Evolutionary conservation across 2,113 vertebrate genomes (phyloP).

Genomic region (Pyxicephalus adspersus): DNA sequence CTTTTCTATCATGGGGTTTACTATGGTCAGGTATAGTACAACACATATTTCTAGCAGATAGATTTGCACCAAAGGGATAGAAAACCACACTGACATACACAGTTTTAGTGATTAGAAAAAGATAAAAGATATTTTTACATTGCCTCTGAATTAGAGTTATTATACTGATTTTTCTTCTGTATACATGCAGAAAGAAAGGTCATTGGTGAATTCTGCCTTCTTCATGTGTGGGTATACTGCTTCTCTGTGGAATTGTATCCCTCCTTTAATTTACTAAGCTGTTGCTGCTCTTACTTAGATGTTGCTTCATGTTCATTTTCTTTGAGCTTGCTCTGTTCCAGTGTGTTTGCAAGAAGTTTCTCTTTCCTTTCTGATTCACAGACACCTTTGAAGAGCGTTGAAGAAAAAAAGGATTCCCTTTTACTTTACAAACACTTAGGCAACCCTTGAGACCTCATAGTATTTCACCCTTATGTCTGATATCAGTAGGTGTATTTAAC

Average conservation of each 20-base stretch:
- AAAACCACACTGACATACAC: neutral
- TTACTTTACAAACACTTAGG: conserved; percentile 57
- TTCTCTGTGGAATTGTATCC: conserved; percentile 15
- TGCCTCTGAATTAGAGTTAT: neutral
- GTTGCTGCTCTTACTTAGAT: conserved; percentile 15
- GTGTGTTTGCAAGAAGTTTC: conserved; percentile 54
- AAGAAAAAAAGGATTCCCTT: conserved; percentile 59
- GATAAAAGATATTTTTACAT: too few relatives aligned
- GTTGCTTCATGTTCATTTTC: conserved; percentile 32
- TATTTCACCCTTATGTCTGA: conserved; percentile 19
- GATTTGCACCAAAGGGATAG: too few relatives aligned
- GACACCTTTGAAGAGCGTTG: conserved; percentile 58
- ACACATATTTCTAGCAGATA: too few relatives aligned
- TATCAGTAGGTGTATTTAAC: conserved; percentile 11
- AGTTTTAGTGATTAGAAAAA: neutral
- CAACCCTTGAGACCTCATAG: conserved; percentile 35
- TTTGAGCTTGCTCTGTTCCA: conserved; percentile 36
- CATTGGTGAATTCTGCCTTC: conserved; percentile 57
- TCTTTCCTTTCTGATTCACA: conserved; percentile 63
- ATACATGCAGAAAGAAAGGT: neutral
- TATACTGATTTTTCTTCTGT: neutral
- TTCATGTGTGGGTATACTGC: neutral
- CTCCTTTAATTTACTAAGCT: neutral
- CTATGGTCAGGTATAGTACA: too few relatives aligned
- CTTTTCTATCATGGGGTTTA: too few relatives aligned